Base-by-base conservation (phyloP, 2,888 invertebrate genomes). In the Acanthacorydalis orientalis region DNA sequence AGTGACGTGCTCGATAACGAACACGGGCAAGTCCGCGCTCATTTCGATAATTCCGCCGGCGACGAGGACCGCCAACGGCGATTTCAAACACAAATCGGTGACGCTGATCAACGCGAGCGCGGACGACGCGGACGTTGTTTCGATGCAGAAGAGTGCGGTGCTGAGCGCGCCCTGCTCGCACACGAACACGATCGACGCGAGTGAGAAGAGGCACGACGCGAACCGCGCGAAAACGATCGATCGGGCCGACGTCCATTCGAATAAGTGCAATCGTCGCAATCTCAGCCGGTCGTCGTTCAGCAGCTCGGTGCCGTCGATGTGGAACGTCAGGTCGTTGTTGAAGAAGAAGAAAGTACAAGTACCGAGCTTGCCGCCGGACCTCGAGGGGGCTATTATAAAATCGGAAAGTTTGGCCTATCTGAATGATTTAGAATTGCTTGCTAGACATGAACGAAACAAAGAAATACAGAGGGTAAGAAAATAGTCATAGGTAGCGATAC, bases 391-490 rank as follows among this genome's bases (percentile, higher is more conserved):
- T 49, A 69, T 69, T 52, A 60, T 69, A 55, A 69, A 69, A 56
- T 68, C 68, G 11, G 70, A 71, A 56, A 69, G 69, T 57, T 62
- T 72, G 55, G 69, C 69, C 34, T 68, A 70, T 54, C 59, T 72
- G 46, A 62, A 67, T 42, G 68, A 70, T 51, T 59, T 64, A 53
- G 72, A 72, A 56, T 61, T 71, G 58, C 58, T 70, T 50, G 70
- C 68, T 54, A 65, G 70, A 53, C 69, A 69, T 55, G 65, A 68
- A 57, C 59, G 68, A 53, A 69, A 66, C 58, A 67, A 67, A 59
- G 64, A 68, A 48, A 63, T 69, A 48, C 67, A 69, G 55, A 64
- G 69, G 69, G 71, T 71, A 70, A 69, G 68, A 61, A 46, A 11
- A 12, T 37, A 23, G 23, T 23, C 23, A 23, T 23, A 23, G 23